Evolutionary conservation across 2,888 invertebrate genomes (phyloP).

Genomic region (Ypsolopha sequella): DNA sequence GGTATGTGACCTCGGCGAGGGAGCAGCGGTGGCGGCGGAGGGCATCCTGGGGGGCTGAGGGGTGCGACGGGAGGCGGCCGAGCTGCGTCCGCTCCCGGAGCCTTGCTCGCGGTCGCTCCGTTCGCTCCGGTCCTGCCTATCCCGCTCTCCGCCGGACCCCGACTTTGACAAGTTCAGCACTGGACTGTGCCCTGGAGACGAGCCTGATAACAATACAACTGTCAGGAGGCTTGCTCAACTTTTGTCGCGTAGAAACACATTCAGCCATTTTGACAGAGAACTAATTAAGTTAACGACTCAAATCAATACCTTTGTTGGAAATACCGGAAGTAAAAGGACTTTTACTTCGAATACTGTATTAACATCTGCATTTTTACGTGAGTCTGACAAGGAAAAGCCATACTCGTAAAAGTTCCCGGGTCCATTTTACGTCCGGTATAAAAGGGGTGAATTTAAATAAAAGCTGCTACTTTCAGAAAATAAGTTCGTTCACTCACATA

Average conservation of each 20-base stretch:
- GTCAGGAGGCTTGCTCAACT: neutral
- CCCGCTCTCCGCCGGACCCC: conserved; percentile 81
- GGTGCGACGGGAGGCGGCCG: conserved; percentile 73
- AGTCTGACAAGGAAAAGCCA: no score
- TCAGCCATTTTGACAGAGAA: no score
- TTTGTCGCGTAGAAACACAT: neutral
- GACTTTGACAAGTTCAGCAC: conserved; percentile 93
- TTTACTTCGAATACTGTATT: no score
- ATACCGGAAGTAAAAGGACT: no score
- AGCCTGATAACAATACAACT: conserved; percentile 65
- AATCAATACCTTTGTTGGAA: no score
- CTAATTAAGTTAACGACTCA: no score
- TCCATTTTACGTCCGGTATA: neutral
- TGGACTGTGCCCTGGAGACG: conserved; percentile 92
- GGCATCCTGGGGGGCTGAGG: conserved; percentile 67
- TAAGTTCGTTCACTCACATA: no score
- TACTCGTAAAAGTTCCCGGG: no score
- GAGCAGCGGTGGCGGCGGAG: conserved; percentile 70
- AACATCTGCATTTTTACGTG: no score
- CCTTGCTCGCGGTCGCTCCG: conserved; percentile 66
- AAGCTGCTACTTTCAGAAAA: no score
- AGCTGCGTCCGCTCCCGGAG: conserved; percentile 65
- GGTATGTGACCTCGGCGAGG: conserved; percentile 79
- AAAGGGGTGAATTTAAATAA: no score
- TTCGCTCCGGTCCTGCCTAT: conserved; percentile 69